These are phyloP conservation scores for Gymnocheta viridis DNA, from an alignment of 2,888 invertebrate genomes.

Conservation along the genomic window DNA sequence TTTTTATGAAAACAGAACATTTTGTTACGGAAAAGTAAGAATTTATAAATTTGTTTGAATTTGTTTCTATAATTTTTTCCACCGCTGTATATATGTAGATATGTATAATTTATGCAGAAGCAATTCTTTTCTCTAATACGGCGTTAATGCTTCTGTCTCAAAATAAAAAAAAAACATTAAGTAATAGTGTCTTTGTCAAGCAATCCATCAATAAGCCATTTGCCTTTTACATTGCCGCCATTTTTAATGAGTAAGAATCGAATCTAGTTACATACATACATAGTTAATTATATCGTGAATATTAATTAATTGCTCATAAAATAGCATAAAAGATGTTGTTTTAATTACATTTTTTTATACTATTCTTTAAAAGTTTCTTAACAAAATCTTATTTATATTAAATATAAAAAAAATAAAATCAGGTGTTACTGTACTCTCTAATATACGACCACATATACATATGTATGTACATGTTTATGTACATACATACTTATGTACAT, in stretches of 20 bases:
- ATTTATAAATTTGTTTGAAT: no score
- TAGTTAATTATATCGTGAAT: not conserved
- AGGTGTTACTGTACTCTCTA: constrained; percentile 54
- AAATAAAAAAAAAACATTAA: no score
- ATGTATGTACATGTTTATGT: not conserved
- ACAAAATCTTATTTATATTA: constrained; percentile 3
- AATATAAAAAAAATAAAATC: constrained; percentile 39
- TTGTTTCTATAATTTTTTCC: no score
- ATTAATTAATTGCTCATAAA: not conserved
- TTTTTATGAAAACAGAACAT: no score
- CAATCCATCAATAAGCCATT: no score
- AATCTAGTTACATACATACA: not conserved
- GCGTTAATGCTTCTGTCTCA: no score
- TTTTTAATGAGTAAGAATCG: not conserved
- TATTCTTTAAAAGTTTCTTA: constrained; percentile 1
- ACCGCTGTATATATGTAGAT: no score
- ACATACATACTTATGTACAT: not conserved
- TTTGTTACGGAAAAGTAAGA: no score
- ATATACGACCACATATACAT: not conserved
- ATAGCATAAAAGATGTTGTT: not conserved
- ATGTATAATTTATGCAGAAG: no score
- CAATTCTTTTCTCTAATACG: no score
- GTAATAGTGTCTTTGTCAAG: no score
- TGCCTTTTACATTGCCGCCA: no score
- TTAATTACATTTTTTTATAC: not conserved